Evolutionary conservation across 2,113 vertebrate species (phyloP), one percentile per base, ranked within the genome.

Genomic region (Orientallactaga bullata): DNA sequence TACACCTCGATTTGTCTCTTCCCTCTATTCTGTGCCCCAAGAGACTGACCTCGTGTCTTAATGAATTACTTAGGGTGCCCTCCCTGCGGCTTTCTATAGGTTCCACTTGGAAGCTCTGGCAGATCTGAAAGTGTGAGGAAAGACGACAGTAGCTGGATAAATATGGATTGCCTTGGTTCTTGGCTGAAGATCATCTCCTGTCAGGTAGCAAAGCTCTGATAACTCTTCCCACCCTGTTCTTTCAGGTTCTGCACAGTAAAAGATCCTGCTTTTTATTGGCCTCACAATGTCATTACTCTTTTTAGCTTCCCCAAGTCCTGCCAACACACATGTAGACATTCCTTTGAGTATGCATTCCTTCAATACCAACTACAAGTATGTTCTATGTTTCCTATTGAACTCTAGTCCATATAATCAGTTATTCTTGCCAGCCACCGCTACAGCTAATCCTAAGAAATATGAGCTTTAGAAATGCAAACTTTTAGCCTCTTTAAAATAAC

Each of bases 251-350:
- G 32, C 24, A 12, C 3, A 71, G 8, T 68, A 58, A 93, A 88
- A 30, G 24, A 23, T 32, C 55, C 51, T 60, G 37, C 42, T 32
- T 51, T 89, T 47, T 21, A 58, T 24, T 88, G 72, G 35, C 63
- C 77, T 90, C 35, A 61, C 73, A 77, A 71, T 21, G 35, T 55
- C 73, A 78, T 39, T 89, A 80, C 51, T 51, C 23, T 68, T 91
- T 89, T n/a, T 16, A 5, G 30, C 71, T 86, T 60, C 76, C 55
- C 66, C 61, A 51, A 88, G 30, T 68, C 63, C 73, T 93, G 58
- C 68, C 87, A 81, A 79, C 55, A 91, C 73, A 68, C 73, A 81
- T 77, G 47, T 60, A 94, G 87, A 61, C 24, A 92, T 42, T 78
- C 37, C 51, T 58, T 82, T 85, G 69, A 77, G 89, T 72, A 80